phyloP scores from a whole-genome alignment of 2,888 invertebrate species.

The Dynastes maya region DNA sequence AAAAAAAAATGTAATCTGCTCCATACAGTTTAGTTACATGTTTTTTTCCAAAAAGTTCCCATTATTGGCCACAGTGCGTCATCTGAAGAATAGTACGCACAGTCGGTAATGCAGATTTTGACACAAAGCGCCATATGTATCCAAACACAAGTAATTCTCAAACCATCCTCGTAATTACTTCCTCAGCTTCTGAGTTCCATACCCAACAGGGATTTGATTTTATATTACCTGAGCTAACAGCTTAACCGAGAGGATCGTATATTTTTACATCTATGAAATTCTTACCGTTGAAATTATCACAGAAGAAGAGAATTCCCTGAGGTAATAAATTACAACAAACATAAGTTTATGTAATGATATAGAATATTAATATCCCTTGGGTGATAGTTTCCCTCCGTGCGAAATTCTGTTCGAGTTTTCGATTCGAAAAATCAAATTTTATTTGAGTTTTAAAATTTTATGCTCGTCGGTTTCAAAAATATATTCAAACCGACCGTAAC shows the following conservation, averaged over 20 bases:
- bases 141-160: too few relatives aligned
- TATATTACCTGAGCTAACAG: neutral
- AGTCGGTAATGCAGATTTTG: too few relatives aligned
- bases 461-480: constrained; percentile 4
- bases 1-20: too few relatives aligned
- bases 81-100: too few relatives aligned
- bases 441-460: constrained; percentile 30
- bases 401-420: neutral
- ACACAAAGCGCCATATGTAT: too few relatives aligned
- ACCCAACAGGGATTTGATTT: too few relatives aligned
- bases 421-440: constrained; percentile 32
- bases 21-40: too few relatives aligned
- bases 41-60: too few relatives aligned
- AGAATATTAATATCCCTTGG: constrained; percentile 43
- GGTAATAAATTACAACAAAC: constrained; percentile 38
- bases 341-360: constrained; percentile 40
- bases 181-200: too few relatives aligned
- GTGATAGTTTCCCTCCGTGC: constrained; percentile 18
- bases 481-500: constrained; percentile 1
- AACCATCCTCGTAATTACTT: too few relatives aligned
- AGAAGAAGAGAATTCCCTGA: neutral
- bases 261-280: constrained; percentile 1
- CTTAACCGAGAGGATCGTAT: neutral
- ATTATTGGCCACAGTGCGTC: too few relatives aligned
- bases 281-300: constrained; percentile 1